These are phyloP conservation scores for Hirundichthys speculiger DNA, from an alignment of 2,113 vertebrate species.

Conservation along the genomic window DNA sequence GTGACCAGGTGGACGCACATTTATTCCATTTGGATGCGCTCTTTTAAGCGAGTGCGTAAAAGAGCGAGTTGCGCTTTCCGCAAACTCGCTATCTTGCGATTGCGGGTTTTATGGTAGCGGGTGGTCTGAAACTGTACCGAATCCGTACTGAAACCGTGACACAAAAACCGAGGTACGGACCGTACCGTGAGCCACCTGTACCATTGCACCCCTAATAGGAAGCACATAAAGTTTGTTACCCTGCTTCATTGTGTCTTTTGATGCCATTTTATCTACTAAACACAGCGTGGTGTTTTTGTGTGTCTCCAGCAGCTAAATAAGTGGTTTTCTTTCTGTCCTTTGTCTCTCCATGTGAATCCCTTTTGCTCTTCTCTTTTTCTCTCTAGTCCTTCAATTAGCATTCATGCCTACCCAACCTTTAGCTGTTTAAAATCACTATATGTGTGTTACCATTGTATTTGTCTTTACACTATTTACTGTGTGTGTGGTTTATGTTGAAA, in stretches of 20 bases:
- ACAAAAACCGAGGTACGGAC: too few species aligned
- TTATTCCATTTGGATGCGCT: too few species aligned
- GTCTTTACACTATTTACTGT: background rate
- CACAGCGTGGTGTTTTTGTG: conserved; percentile 53
- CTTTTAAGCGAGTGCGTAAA: too few species aligned
- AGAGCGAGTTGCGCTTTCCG: too few species aligned
- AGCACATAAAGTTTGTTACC: too few species aligned
- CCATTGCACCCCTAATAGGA: too few species aligned
- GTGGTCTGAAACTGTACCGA: too few species aligned
- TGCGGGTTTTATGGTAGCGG: too few species aligned
- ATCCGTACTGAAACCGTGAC: too few species aligned
- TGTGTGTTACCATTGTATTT: conserved; percentile 8
- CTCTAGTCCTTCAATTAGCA: conserved; percentile 42
- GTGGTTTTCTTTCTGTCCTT: conserved; percentile 10
- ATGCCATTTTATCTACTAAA: conserved; percentile 60
- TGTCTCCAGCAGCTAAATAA: conserved; percentile 44
- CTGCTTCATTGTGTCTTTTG: conserved; percentile 48
- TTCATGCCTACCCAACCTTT: conserved; percentile 27
- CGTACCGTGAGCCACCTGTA: too few species aligned
- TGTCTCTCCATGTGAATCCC: conserved; percentile 14
- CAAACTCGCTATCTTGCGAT: too few species aligned
- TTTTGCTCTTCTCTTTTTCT: conserved; percentile 26
- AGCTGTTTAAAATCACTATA: conserved; percentile 45
- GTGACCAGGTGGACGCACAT: too few species aligned
- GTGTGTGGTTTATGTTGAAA: conserved; percentile 14